phyloP scores from a whole-genome alignment of 1,140 invertebrate genomes.

The Agrypnia vestita region DNA sequence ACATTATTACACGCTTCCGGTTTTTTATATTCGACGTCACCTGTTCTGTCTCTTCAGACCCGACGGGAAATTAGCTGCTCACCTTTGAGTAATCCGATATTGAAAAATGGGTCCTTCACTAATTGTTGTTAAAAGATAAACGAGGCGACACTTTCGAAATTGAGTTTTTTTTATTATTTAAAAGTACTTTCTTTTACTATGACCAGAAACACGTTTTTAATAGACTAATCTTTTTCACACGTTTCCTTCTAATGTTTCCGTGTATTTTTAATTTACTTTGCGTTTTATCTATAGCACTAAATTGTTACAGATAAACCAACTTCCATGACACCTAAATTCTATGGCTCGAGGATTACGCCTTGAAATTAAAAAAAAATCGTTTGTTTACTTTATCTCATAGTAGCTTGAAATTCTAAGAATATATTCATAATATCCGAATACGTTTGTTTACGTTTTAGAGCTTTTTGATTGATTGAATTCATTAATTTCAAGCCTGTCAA shows the following conservation, averaged over 20 bases:
- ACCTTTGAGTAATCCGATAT: slow-evolving; percentile 39
- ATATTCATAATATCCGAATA: too few species aligned
- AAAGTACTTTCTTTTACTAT: too few species aligned
- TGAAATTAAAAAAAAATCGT: too few species aligned
- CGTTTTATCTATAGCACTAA: background rate
- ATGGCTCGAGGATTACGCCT: too few species aligned
- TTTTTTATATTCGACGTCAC: slow-evolving; percentile 17
- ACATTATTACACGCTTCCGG: slow-evolving; percentile 24
- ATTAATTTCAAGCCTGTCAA: too few species aligned
- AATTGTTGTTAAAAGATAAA: background rate
- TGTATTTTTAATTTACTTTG: background rate
- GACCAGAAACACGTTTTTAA: too few species aligned
- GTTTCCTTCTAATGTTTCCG: background rate
- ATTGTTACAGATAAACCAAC: too few species aligned
- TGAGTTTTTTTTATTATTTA: background rate
- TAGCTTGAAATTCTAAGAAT: too few species aligned
- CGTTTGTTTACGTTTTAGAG: too few species aligned
- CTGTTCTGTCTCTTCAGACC: slow-evolving; percentile 23
- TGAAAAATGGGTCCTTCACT: slow-evolving; percentile 4
- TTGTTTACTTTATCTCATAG: too few species aligned
- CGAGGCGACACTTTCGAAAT: background rate
- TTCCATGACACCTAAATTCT: too few species aligned
- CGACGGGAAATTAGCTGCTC: slow-evolving; percentile 4
- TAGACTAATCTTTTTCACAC: background rate
- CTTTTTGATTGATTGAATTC: too few species aligned